Conservation (phyloP, 2,113 vertebrate species). For the Chloroceryle aenea region DNA sequence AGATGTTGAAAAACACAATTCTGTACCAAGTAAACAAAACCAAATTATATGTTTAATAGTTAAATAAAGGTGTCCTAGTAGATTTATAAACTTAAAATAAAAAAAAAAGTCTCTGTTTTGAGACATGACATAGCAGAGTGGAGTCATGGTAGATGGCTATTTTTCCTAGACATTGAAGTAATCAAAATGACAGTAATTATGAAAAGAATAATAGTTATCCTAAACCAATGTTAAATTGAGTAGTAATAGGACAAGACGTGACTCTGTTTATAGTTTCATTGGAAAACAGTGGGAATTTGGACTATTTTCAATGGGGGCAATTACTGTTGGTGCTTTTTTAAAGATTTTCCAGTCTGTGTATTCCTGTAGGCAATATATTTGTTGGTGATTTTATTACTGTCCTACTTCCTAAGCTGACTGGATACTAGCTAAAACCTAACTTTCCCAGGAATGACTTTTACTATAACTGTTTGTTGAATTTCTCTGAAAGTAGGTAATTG, state of each 20-base stretch:
- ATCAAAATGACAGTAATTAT: conserved; percentile 6
- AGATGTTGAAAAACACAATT: neutral
- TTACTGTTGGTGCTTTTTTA: neutral
- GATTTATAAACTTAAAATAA: neutral
- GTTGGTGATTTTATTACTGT: neutral
- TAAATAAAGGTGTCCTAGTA: neutral
- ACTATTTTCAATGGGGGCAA: neutral
- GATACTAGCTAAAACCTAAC: neutral
- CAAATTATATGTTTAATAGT: neutral
- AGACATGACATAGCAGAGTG: neutral
- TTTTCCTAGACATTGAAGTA: neutral
- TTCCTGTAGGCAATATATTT: neutral
- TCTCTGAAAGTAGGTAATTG: neutral
- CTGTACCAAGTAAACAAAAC: neutral
- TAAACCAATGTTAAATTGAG: neutral
- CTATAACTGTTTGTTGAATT: neutral
- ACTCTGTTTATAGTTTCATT: neutral
- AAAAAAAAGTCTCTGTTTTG: neutral
- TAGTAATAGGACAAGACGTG: neutral
- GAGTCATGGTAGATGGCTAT: neutral
- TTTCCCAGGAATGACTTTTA: neutral
- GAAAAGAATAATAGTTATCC: neutral
- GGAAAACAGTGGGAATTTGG: neutral
- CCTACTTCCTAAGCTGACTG: neutral
- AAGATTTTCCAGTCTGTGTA: neutral